Conservation (phyloP, 64 coral and sea anemone genomes). For the Porites lutea region DNA sequence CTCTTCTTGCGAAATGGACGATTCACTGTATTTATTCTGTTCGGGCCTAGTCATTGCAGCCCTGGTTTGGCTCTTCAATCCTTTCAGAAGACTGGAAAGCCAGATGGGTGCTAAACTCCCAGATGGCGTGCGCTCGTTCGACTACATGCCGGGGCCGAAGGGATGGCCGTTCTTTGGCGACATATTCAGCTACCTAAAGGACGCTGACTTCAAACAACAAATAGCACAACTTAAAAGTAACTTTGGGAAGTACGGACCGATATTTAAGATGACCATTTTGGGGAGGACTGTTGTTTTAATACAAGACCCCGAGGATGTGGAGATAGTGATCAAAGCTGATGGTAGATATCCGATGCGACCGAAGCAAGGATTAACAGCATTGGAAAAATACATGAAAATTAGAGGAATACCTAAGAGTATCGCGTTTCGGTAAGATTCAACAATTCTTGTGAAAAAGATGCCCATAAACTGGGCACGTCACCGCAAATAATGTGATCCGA, state of each 20-base stretch:
- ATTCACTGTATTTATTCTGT: background rate
- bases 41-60: background rate
- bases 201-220: background rate
- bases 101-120: background rate
- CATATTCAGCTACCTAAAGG: background rate
- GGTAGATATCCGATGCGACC: slow-evolving; percentile 36
- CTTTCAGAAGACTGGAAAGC: background rate
- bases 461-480: too few relatives aligned
- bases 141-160: background rate
- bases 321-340: slow-evolving; percentile 32
- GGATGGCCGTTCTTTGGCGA: background rate
- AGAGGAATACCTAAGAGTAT: background rate
- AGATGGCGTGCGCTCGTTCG: background rate
- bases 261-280: background rate
- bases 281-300: background rate
- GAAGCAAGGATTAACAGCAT: too few relatives aligned
- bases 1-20: background rate
- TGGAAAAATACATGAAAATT: background rate
- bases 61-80: slow-evolving; percentile 1
- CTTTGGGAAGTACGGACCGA: slow-evolving; percentile 43
- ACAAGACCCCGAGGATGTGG: background rate
- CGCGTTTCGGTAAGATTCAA: background rate
- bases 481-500: too few relatives aligned
- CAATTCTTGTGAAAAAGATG: too few relatives aligned
- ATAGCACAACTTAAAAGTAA: background rate